phyloP scores from a whole-genome alignment of 2,888 invertebrate species.

The Incurvaria masculella region DNA sequence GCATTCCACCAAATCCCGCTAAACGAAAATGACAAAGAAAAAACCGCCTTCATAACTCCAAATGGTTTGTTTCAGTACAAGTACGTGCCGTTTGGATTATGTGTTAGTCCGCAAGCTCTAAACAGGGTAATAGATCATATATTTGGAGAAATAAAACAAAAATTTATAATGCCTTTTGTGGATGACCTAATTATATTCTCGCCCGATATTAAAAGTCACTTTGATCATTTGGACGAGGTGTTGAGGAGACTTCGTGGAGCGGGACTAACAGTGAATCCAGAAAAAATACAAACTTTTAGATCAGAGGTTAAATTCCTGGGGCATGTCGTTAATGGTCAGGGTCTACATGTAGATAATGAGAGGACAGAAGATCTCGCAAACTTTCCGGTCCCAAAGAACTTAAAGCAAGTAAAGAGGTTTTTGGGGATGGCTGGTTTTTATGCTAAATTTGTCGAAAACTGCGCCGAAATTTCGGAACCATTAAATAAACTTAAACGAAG shows the following conservation, averaged over 20 bases:
- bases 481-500: constrained; percentile 1
- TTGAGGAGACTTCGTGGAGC: background rate
- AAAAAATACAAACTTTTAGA: background rate
- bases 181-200: constrained; percentile 4
- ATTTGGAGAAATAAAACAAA: constrained; percentile 2
- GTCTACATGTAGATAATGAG: constrained; percentile 1
- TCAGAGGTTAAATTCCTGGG: constrained; percentile 1
- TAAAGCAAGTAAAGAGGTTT: constrained; percentile 9
- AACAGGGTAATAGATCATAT: background rate
- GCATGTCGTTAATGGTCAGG: background rate
- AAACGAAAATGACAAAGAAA: background rate
- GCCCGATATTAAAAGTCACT: background rate
- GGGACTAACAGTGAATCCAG: background rate
- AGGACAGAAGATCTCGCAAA: constrained; percentile 4
- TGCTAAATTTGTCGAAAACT: constrained; percentile 6
- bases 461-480: constrained; percentile 5
- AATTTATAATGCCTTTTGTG: constrained; percentile 7
- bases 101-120: background rate
- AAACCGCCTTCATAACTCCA: background rate
- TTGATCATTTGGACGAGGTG: background rate
- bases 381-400: constrained; percentile 5
- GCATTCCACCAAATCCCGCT: background rate
- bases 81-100: background rate
- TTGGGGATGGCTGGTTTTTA: constrained; percentile 9
- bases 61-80: background rate